Percentiles rank a stretch among this genome's conserved stretches.
phyloP scores from a whole-genome alignment of 2,888 invertebrate species.

The Schrankia costaestrigalis region DNA sequence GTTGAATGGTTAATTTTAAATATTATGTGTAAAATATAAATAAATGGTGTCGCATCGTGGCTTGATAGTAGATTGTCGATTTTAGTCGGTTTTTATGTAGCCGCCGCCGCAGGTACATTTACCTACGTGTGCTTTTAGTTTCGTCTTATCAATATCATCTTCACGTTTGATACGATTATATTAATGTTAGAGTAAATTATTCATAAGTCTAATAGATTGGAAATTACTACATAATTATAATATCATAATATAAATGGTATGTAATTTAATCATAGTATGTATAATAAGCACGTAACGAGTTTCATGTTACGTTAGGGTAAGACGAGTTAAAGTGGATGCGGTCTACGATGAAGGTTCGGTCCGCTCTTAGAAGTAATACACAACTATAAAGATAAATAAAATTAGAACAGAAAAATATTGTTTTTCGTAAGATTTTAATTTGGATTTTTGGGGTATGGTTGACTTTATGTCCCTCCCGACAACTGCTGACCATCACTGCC shows the following conservation, averaged over 20 bases:
- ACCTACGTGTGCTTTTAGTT: conserved; percentile 18
- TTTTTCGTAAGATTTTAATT: conserved; percentile 51
- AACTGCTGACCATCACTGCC: conserved; percentile 74
- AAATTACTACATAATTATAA: conserved; percentile 24
- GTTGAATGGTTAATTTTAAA: conserved; percentile 21
- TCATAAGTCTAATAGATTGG: conserved; percentile 30
- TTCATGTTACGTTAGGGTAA: conserved; percentile 33
- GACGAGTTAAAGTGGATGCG: conserved; percentile 27
- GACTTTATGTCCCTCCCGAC: conserved; percentile 61
- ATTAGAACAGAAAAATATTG: conserved; percentile 44
- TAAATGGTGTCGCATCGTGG: conserved; percentile 31
- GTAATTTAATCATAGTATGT: conserved; percentile 34
- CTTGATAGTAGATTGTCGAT: conserved; percentile 29
- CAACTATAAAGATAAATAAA: conserved; percentile 30
- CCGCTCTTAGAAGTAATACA: conserved; percentile 35
- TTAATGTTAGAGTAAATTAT: conserved; percentile 30
- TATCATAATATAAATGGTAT: conserved; percentile 21
- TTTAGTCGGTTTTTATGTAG: conserved; percentile 20
- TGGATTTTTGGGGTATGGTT: conserved; percentile 51
- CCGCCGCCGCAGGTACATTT: conserved; percentile 12
- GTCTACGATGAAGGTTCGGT: conserved; percentile 21
- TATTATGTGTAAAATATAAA: conserved; percentile 14
- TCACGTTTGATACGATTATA: conserved; percentile 23
- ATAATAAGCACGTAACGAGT: conserved; percentile 24
- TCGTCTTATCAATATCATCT: conserved; percentile 17